Evolutionary conservation across 2,797 vertebrate genomes (phyloP), one percentile per base, ranked within the genome.

Genomic region (Nannoperca obscura): DNA sequence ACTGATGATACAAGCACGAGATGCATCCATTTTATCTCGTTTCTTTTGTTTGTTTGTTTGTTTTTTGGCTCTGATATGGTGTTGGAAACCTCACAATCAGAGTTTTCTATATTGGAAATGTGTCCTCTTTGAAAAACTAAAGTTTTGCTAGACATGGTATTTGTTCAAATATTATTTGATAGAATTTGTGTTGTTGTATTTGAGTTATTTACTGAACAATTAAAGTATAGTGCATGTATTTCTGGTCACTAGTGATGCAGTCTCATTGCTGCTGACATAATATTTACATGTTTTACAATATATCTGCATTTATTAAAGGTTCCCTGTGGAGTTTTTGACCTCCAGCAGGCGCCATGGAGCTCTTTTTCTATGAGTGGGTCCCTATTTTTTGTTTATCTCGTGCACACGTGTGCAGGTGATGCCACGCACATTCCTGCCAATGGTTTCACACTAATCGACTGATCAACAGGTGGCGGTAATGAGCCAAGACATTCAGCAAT

Each of bases 131-230:
- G 3, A 34, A n/a, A n/a, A 73, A 34, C 17, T 52, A 32, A 30
- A 40, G 36, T 0, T 44, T 27, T 42, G 53, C 50, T 49, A 38
- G 47, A 63, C 53, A 19, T 42, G 2, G n/a, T 63, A 47, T 71
- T 57, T 38, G 20, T 46, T 34, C 54, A 95, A 95, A 94, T 86
- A 80, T 55, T 86, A 90, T 94, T 95, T 95, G 94, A 92, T 93
- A 92, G 86, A 89, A 87, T 61, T 66, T 80, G 15, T 81, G 54
- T 61, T 66, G 71, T 77, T 47, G 11, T 34, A 12, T 62, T 72
- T 71, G 53, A 71, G 15, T 79, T 69, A 59, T 74, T 79, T 58
- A 22, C n/a, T 62, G 27, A 46, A 8, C 5, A 13, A 7, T 24
- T 9, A 36, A 22, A 44, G 7, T 8, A 3, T 0, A 14, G 0